Evolutionary conservation across 2,888 invertebrate species (phyloP), one percentile per base, ranked within the genome.

Genomic region (Oasisia sp.): DNA sequence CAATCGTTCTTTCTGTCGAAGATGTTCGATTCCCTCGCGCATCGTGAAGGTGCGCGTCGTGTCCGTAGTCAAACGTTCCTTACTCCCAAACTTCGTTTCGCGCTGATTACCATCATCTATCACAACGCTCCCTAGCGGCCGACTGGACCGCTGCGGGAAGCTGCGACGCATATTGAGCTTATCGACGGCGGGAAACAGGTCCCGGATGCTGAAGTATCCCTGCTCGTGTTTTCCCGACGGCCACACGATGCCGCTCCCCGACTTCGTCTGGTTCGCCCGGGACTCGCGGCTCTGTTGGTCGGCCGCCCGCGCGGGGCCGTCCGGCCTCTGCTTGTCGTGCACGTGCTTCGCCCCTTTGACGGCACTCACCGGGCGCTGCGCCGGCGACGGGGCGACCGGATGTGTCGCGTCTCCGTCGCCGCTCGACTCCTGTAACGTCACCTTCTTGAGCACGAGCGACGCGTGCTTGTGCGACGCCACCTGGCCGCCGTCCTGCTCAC

Each of bases 391-490:
- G 38, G 74, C 74, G 27, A 74, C 74, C 19, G 74, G 74, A 27
- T 74, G 74, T 4, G 19, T 19, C 27, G 27, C 3, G 74, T 74
- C 74, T 19, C 74, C 19, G 27, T 74, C 74, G 74, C 74, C 74
- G 74, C 27, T 19, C 74, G 74, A 74, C 19, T 74, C 74, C 74
- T 74, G 74, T 4, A 74, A 27, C 7, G 74, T 74, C 19, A 74
- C 74, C n/a, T 74, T 74, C 74, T 74, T 74, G 74, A 74, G 74
- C 74, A 74, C 74, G 74, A 74, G 74, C 74, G 74, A 19, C n/a
- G 74, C 74, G 19, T 74, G 74, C 74, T 74, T 74, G 74, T 74
- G 74, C 74, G 14, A 19, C 74, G 74, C 74, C 74, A 74, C 74
- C 74, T 74, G 74, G 74, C 27, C 74, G 74, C 74, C 74, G 74